Base-by-base conservation (phyloP, 2,113 vertebrate species). In the Chaenogobius annularis region DNA sequence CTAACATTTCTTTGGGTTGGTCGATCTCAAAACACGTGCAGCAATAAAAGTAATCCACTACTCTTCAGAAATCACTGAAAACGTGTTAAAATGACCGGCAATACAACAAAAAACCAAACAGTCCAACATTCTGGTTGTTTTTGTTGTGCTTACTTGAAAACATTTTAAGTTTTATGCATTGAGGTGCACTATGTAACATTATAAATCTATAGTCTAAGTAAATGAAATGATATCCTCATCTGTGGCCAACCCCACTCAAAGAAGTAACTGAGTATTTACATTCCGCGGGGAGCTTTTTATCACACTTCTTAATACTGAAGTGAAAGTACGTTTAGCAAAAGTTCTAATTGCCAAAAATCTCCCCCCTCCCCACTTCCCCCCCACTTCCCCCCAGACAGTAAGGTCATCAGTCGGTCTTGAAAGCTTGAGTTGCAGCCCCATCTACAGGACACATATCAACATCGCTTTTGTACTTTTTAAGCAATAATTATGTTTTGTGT, bases 51-150 rank as follows among this genome's bases (percentile, higher is more conserved):
- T 61, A 10, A 11, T 44, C 10, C 43, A 11, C 1, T 44, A 11
- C 3, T 44, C 43, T 40, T 40, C 37, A 44, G 43, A 44, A 44
- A 44, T 44, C 5, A 44, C 10, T 44, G 43, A 44, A 44, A 44
- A 44, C 10, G 43, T 44, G 52, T 55, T 55, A 10, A 55, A 20
- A 54, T 66, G 52, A 81, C 79, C 79, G 63, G 63, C 23, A 15
- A 77, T 61, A 46, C 0, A 70, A 50, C 43, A 62, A 4, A 63
- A 31, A 47, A 66, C n/a, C 5, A 63, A 0, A 52, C 68, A 69
- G 9, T 0, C 15, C 9, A 73, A 48, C 17, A 22, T 73, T 74
- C 10, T 69, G 61, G 61, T 50, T 22, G 5, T 54, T 19, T n/a
- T 4, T 13, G n/a, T 7, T 8, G 9, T 58, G 0, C 23, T 62